These are phyloP conservation scores for Willisornis vidua DNA, from an alignment of 2,113 vertebrate species.

Conservation along the genomic window DNA sequence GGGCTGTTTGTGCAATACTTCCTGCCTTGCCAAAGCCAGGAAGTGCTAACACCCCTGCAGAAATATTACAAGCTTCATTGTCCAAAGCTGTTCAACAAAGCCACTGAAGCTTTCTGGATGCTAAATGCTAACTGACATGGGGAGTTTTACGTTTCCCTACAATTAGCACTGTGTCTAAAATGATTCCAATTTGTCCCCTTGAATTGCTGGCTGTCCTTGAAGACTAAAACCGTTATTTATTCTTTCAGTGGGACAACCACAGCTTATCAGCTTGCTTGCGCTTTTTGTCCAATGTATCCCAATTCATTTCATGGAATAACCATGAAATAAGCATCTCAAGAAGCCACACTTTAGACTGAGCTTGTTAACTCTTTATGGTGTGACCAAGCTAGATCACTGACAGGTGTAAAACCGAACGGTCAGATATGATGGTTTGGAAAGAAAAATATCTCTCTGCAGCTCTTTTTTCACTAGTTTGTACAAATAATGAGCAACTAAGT, in stretches of 20 bases:
- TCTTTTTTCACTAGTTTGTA: neutral
- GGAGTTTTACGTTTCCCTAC: neutral
- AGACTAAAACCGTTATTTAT: neutral
- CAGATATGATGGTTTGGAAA: neutral
- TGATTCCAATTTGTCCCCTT: neutral
- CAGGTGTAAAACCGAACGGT: neutral
- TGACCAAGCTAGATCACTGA: neutral
- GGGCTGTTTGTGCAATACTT: conserved; percentile 20
- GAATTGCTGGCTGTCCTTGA: neutral
- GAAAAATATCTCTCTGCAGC: neutral
- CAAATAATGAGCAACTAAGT: neutral
- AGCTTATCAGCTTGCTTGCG: neutral
- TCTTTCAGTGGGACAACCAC: neutral
- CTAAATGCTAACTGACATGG: neutral
- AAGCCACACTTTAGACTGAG: neutral
- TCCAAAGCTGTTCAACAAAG: neutral
- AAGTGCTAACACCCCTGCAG: conserved; percentile 23
- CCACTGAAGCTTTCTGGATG: neutral
- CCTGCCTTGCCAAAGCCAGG: conserved; percentile 40
- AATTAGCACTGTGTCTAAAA: neutral
- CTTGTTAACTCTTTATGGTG: neutral
- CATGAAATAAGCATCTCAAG: neutral
- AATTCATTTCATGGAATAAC: neutral
- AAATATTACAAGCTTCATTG: conserved; percentile 16
- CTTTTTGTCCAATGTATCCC: neutral